Base-by-base conservation (phyloP, 2,888 invertebrate genomes). In the Euphydryas editha region DNA sequence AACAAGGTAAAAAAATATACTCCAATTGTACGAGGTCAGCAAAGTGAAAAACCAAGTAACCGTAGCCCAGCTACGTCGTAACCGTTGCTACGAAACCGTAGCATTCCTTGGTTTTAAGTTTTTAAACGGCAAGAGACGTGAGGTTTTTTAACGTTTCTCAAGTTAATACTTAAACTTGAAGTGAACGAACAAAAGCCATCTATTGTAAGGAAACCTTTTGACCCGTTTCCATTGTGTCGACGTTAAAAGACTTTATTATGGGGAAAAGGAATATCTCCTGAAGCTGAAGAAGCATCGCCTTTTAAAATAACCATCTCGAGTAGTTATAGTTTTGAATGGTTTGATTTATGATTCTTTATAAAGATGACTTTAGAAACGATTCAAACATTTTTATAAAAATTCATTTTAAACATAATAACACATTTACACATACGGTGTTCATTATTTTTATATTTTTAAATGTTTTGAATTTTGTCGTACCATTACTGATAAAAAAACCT, bases 201-300 rank as follows among this genome's bases (percentile, higher is more conserved):
- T 73, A 74, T 78, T 78, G 77, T 77, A 73, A 75, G 76, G 73
- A 68, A 74, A 69, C 76, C 72, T 76, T 76, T 77, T 77, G 77
- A 77, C 77, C 77, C 71, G 71, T 55, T 74, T 78, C 74, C 62
- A 76, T 77, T 78, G 78, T 78, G 67, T 68, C 56, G 64, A 69
- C 57, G 65, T 67, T 73, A 73, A 66, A 72, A 71, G 68, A 72
- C 71, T 69, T 72, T 69, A 69, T 72, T 71, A 71, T 72, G 69
- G 66, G 71, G 70, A 68, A 30, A 71, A 65, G 71, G 68, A 69
- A 69, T 69, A 69, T 71, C 72, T 66, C 68, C 71, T 69, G 62
- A 69, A 67, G 66, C 59, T 64, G 63, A 64, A 64, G 65, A 68
- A 66, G 64, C 57, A 57, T 57, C 47, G 57, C 51, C 60, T 65